Base-by-base conservation (phyloP, 1,140 invertebrate genomes). In the Nebria ingens region DNA sequence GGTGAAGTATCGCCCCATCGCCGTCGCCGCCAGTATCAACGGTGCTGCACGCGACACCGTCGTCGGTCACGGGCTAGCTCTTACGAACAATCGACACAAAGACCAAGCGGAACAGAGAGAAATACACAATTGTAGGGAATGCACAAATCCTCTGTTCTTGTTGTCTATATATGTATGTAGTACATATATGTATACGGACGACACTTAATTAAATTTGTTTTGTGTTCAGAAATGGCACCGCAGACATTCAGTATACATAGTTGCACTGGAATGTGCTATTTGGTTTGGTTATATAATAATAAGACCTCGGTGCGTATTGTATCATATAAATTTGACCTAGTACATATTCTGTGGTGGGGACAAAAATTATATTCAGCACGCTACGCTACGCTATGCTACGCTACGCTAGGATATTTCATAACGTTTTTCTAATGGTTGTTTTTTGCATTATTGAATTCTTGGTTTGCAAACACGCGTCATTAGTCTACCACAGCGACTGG, bases 1-100 rank as follows among this genome's bases (percentile, higher is more conserved):
- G 55, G 55, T 50, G 22, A 56, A 56, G 55, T 49, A 51, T 19
- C 34, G 25, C 25, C 2, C 52, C 12, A n/a, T n/a, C n/a, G n/a
- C n/a, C n/a, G n/a, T n/a, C n/a, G 51, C 13, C 13, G 52, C n/a
- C 52, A 34, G 22, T 34, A 4, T 21, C 52, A 34, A 38, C 52
- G 23, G 23, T 19, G 13, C 11, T 19, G 53, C 15, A 15, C 9
- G 20, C 17, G 19, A 19, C 21, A 19, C 53, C 34, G 11, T 29
- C 53, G 9, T 13, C 34, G 20, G 25, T 50, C 23, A 49, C 52
- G 17, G 20, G 25, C 21, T 25, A 25, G 56, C 3, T 9, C 40
- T 4, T n/a, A n/a, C 40, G 17, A 45, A 45, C 40, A 45, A 45
- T 45, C 9, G 15, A 9, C 4, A 45, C 15, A 17, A n/a, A n/a